These are phyloP conservation scores for Helobdella robusta DNA, from an alignment of 2,888 invertebrate genomes.

Conservation along the genomic window DNA sequence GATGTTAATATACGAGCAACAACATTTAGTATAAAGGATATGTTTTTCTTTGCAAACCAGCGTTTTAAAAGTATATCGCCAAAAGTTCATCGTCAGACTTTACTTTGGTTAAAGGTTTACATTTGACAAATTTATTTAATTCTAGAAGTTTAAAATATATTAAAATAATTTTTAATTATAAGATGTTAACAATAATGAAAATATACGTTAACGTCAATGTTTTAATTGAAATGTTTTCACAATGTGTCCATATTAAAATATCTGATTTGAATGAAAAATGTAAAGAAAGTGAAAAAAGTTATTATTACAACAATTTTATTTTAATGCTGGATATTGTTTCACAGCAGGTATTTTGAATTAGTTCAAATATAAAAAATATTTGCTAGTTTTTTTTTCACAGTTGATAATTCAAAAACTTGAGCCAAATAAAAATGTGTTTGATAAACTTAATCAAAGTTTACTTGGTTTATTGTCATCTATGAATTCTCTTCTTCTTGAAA, in stretches of 20 bases:
- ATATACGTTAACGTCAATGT: too few relatives aligned
- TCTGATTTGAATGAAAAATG: too few relatives aligned
- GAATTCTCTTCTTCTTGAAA: not conserved
- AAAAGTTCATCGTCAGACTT: slow-evolving; percentile 51
- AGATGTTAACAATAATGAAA: too few relatives aligned
- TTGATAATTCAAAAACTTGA: slow-evolving; percentile 7
- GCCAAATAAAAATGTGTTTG: slow-evolving; percentile 1
- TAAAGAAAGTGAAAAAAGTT: too few relatives aligned
- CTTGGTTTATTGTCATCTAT: not conserved
- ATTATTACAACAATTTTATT: too few relatives aligned
- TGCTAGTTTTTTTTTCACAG: not conserved
- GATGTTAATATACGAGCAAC: slow-evolving; percentile 91
- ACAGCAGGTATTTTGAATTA: too few relatives aligned
- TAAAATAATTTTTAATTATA: not conserved
- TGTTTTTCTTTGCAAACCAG: slow-evolving; percentile 84
- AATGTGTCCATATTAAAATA: too few relatives aligned
- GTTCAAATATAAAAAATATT: too few relatives aligned
- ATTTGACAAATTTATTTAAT: not conserved
- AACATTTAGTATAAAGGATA: slow-evolving; percentile 82
- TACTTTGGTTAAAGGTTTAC: slow-evolving; percentile 52
- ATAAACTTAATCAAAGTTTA: not conserved
- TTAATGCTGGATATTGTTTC: too few relatives aligned
- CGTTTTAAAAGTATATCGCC: slow-evolving; percentile 57
- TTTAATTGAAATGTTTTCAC: too few relatives aligned
- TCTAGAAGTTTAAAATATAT: not conserved